phyloP scores from a whole-genome alignment of 2,113 vertebrate species.

The Pituophis catenifer region DNA sequence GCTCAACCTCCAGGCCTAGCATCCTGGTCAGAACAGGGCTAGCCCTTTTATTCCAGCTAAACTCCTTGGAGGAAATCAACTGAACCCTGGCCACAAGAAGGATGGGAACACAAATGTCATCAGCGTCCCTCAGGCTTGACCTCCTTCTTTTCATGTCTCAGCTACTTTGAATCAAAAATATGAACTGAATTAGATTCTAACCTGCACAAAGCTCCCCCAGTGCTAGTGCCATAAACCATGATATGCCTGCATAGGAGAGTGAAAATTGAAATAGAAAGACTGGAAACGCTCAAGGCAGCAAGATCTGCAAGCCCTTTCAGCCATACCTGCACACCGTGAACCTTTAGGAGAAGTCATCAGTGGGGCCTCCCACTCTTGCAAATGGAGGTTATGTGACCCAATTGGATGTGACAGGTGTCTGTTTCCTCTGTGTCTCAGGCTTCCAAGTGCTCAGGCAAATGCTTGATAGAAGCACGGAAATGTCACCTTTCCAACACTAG shows the following conservation, averaged over 20 bases:
- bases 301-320: not conserved
- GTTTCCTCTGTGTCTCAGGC: not conserved
- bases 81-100: not conserved
- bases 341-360: slow-evolving; percentile 2
- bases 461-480: not conserved
- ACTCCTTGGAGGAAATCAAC: not conserved
- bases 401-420: not conserved
- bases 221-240: not conserved
- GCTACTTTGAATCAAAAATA: not conserved
- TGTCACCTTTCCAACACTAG: not conserved
- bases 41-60: not conserved
- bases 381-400: not conserved
- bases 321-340: not conserved
- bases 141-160: not conserved
- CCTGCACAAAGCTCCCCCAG: not conserved
- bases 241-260: not conserved
- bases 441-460: slow-evolving; percentile 12
- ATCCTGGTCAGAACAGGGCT: not conserved
- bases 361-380: not conserved
- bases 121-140: not conserved
- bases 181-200: not conserved
- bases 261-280: not conserved
- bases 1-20: not conserved
- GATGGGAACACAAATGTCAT: not conserved
- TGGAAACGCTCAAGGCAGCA: not conserved